Percentiles rank a stretch among this genome's conserved stretches.
Conservation (phyloP, 1,140 invertebrate species). For the Galleria mellonella region DNA sequence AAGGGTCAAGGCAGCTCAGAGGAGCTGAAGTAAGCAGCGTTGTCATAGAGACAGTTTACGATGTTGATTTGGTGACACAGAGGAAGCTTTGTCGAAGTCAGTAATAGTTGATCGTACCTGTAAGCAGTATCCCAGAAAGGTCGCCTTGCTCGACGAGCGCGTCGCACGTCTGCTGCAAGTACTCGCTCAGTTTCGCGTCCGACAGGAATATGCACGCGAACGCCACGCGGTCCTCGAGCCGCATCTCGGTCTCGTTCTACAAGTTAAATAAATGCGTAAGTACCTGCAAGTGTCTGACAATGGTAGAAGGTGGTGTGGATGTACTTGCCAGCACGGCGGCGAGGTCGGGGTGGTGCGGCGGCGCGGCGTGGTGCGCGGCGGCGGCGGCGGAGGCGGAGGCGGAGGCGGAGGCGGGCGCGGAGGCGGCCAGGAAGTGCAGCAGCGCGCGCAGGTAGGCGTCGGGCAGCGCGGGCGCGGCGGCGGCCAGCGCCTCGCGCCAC, state of each 20-base stretch:
- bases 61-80: no score
- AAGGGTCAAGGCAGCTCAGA: no score
- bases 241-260: conserved; percentile 81
- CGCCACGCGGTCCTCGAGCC: conserved; percentile 92
- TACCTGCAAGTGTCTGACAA: conserved; percentile 19
- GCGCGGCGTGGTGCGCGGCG: conserved; percentile 40
- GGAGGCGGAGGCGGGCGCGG: conserved; percentile 47
- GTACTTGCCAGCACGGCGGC: conserved; percentile 31
- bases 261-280: no score
- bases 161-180: conserved; percentile 81
- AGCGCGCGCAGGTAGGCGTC: conserved; percentile 94
- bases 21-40: no score
- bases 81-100: no score
- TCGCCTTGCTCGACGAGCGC: conserved; percentile 85
- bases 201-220: conserved; percentile 94
- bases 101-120: conserved; percentile 74
- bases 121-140: conserved; percentile 90
- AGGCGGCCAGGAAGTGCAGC: conserved; percentile 91
- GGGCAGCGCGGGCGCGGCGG: conserved; percentile 85
- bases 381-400: conserved; percentile 35
- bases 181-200: conserved; percentile 87
- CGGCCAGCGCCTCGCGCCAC: conserved; percentile 87
- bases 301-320: background rate
- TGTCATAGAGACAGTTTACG: no score
- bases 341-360: conserved; percentile 27